A percentile compares a stretch with the other conserved stretches of the same genome.
Evolutionary conservation across 2,888 invertebrate genomes (phyloP).

Genomic region (Limnephilus auricula): DNA sequence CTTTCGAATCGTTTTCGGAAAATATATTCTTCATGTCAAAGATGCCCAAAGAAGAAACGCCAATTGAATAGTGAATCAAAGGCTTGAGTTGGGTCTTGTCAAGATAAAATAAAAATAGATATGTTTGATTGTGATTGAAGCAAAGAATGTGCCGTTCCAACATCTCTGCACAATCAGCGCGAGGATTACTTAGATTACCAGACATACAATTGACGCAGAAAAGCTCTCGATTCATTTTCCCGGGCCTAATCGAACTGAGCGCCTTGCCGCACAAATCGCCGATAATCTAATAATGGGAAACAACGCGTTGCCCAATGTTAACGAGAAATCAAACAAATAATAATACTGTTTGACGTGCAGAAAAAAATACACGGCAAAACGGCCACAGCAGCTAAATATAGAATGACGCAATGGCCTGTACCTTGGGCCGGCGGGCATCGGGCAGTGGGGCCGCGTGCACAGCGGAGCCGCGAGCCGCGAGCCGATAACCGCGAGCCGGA

Average conservation of each 20-base stretch:
- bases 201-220: neutral
- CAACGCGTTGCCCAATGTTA: constrained; percentile 37
- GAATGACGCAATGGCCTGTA: constrained; percentile 63
- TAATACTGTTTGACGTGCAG: constrained; percentile 38
- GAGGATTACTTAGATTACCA: no score
- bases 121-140: neutral
- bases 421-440: constrained; percentile 45
- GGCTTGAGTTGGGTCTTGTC: no score
- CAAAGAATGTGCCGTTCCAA: neutral
- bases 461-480: constrained; percentile 1
- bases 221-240: constrained; percentile 17
- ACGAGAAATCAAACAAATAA: constrained; percentile 56
- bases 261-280: neutral
- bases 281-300: constrained; percentile 31
- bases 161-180: no score
- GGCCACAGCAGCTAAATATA: constrained; percentile 59
- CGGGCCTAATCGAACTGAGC: neutral
- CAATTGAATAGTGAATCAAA: no score
- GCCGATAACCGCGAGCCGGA: no score
- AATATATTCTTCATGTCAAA: neutral
- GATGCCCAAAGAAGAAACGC: neutral
- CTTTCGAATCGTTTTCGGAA: neutral
- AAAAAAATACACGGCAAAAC: constrained; percentile 38
- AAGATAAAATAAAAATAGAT: neutral
- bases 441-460: constrained; percentile 64